Conservation (phyloP, 1,140 invertebrate genomes). For the Sinella curviseta region DNA sequence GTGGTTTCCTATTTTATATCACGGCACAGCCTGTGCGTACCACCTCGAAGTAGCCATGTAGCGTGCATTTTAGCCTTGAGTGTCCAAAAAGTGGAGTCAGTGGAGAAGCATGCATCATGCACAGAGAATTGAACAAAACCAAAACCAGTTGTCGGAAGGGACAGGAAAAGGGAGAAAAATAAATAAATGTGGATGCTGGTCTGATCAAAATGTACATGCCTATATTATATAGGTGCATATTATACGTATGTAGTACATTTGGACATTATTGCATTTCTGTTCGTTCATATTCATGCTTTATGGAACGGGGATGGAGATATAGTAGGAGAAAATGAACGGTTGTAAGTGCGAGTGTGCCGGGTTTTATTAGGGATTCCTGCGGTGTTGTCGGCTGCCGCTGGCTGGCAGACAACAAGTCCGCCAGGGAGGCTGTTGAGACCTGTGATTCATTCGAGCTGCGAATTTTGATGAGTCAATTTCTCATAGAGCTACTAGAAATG, state of each 20-base stretch:
- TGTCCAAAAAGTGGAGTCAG: too few relatives aligned
- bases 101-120: too few relatives aligned
- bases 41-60: too few relatives aligned
- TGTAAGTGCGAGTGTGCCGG: too few relatives aligned
- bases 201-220: not conserved
- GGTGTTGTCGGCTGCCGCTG: not conserved
- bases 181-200: not conserved
- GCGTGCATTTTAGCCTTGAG: too few relatives aligned
- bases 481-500: too few relatives aligned
- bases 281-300: too few relatives aligned
- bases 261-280: not conserved
- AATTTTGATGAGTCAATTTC: slow-evolving; percentile 8
- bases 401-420: not conserved
- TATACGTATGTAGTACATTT: not conserved
- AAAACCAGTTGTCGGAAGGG: not conserved
- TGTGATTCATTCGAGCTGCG: not conserved
- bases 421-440: not conserved
- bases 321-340: not conserved
- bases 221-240: not conserved
- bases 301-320: not conserved
- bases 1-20: not conserved
- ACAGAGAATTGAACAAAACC: not conserved
- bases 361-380: not conserved
- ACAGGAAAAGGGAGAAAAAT: not conserved
- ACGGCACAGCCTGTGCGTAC: too few relatives aligned